These are phyloP conservation scores for Synergus laeviventris DNA, from an alignment of 2,888 invertebrate genomes.

Conservation along the genomic window DNA sequence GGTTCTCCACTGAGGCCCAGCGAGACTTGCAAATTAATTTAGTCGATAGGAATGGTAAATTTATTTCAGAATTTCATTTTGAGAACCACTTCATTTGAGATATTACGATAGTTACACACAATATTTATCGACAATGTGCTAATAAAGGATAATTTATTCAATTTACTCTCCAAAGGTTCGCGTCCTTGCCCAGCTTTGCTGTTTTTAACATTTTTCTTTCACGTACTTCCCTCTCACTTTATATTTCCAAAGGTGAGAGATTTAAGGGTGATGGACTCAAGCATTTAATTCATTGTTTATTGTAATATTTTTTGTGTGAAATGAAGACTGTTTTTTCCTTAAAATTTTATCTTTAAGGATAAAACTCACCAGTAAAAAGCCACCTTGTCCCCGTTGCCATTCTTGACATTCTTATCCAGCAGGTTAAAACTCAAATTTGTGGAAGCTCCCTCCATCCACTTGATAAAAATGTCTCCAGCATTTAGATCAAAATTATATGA, in stretches of 20 bases:
- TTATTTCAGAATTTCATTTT: neutral
- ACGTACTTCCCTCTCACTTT: neutral
- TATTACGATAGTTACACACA: neutral
- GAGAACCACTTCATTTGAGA: neutral
- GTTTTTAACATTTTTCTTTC: neutral
- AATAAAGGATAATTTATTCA: neutral
- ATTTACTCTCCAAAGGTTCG: neutral
- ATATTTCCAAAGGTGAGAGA: neutral
- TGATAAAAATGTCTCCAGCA: conserved; percentile 92
- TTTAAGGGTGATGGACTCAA: neutral
- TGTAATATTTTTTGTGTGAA: neutral
- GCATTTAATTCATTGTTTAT: too few species aligned
- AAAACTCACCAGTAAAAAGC: conserved; percentile 94
- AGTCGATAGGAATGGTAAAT: neutral
- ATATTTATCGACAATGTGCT: neutral
- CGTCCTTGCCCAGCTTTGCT: neutral
- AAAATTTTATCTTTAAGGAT: neutral
- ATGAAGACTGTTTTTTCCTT: neutral
- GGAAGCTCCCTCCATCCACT: conserved; percentile 96
- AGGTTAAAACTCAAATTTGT: conserved; percentile 98
- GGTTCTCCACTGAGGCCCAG: conserved; percentile 38
- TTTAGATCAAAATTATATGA: conserved; percentile 94
- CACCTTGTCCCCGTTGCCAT: conserved; percentile 91
- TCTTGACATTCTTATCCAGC: conserved; percentile 93
- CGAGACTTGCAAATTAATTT: neutral